phyloP scores from a whole-genome alignment of 2,797 vertebrate genomes.

The Xiphorhynchus erythropygius region DNA sequence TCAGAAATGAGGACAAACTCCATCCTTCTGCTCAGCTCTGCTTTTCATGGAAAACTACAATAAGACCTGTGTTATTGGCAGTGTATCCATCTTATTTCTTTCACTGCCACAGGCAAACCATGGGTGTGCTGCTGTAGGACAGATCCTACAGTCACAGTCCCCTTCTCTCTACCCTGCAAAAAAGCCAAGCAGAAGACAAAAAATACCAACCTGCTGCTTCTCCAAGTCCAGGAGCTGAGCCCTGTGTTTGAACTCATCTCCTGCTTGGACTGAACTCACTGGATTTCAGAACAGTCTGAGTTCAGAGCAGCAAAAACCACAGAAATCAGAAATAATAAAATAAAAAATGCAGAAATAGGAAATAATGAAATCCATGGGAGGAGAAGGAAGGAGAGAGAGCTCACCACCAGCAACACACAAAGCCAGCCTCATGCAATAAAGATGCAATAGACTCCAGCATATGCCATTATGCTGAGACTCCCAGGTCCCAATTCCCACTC shows the following conservation, averaged over 20 bases:
- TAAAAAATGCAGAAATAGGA: background rate
- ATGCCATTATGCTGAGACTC: background rate
- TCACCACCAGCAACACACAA: background rate
- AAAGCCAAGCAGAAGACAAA: background rate
- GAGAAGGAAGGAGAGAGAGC: background rate
- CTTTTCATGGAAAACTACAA: background rate
- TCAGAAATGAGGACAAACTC: background rate
- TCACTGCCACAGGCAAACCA: background rate
- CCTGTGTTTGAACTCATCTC: background rate
- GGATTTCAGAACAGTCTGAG: background rate
- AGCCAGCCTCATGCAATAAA: background rate
- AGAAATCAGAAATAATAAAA: background rate
- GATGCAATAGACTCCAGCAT: fast-evolving
- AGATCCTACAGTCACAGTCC: background rate
- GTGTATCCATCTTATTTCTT: background rate
- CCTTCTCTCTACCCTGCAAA: background rate
- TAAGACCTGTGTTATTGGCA: background rate
- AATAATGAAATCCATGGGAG: background rate
- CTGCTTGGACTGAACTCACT: background rate
- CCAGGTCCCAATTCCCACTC: background rate
- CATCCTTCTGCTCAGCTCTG: background rate
- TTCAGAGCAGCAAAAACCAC: background rate
- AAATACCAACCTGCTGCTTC: background rate
- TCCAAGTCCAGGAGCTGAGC: background rate
- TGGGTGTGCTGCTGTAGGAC: background rate